phyloP scores from a whole-genome alignment of 2,797 vertebrate genomes.

The Bradypus variegatus region DNA sequence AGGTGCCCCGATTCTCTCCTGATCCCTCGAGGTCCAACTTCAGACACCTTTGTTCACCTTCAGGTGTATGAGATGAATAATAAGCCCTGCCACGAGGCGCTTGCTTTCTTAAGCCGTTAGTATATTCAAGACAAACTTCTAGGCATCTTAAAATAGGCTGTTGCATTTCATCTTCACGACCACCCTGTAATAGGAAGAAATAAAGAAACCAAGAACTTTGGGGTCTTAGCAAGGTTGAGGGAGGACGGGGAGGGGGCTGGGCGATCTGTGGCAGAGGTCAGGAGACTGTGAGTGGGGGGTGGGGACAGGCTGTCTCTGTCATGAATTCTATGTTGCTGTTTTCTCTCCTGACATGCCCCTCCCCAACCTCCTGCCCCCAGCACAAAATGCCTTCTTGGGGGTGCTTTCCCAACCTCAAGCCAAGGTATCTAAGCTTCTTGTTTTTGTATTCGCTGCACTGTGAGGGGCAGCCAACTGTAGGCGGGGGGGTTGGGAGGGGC shows the following conservation, averaged over 20 bases:
- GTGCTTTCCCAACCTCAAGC: background rate
- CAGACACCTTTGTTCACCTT: too few species aligned
- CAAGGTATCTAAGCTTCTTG: background rate
- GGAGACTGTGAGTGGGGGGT: background rate
- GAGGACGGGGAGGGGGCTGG: background rate
- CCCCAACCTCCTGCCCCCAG: too few species aligned
- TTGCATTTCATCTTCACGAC: background rate
- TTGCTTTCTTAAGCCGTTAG: background rate
- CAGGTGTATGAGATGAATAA: background rate
- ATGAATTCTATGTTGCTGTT: background rate
- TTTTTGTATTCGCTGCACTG: conserved; percentile 37
- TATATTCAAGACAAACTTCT: conserved; percentile 5
- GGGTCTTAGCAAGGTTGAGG: background rate
- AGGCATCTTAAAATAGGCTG: background rate
- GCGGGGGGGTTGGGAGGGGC: background rate
- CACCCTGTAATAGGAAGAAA: background rate
- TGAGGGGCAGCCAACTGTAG: conserved; percentile 24
- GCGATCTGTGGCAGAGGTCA: background rate
- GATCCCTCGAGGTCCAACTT: background rate
- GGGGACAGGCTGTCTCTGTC: background rate
- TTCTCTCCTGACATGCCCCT: background rate
- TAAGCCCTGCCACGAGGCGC: background rate
- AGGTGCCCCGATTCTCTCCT: background rate
- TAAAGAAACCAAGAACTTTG: background rate
- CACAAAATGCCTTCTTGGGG: background rate